phyloP scores from a whole-genome alignment of 2,888 invertebrate genomes.

The Agonopterix arenella region DNA sequence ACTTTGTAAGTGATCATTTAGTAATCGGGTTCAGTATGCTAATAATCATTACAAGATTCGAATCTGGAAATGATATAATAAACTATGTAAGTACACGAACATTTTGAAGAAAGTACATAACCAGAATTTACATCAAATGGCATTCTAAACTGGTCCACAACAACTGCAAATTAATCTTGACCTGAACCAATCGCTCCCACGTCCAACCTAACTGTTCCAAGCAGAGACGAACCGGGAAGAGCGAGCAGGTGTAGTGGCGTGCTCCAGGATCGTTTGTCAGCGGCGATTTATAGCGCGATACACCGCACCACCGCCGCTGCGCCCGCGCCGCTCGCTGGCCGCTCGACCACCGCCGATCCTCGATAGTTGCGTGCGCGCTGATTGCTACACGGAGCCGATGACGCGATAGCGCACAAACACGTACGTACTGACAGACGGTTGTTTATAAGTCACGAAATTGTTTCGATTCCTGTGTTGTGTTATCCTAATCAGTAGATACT shows the following conservation, averaged over 20 bases:
- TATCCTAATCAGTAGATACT: too few species aligned
- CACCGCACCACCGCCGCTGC: slow-evolving; percentile 2
- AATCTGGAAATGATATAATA: too few species aligned
- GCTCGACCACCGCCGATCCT: neutral
- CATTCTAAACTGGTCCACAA: too few species aligned
- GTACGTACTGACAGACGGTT: neutral
- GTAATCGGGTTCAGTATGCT: too few species aligned
- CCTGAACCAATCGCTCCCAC: too few species aligned
- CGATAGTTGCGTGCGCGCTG: neutral
- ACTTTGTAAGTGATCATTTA: too few species aligned
- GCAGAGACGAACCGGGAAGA: slow-evolving; percentile 6
- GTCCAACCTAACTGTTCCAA: neutral
- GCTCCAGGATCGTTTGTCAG: slow-evolving; percentile 12
- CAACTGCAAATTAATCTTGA: too few species aligned
- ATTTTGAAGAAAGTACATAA: too few species aligned
- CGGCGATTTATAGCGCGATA: slow-evolving; percentile 11
- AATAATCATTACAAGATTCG: too few species aligned
- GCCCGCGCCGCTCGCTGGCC: neutral
- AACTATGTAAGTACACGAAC: too few species aligned
- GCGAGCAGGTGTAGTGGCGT: slow-evolving; percentile 7
- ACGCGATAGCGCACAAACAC: neutral
- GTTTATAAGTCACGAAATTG: slow-evolving; percentile 3
- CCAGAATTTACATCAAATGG: too few species aligned
- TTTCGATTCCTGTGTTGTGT: neutral
- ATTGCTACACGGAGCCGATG: neutral